Base-by-base conservation (phyloP, 2,797 vertebrate species). In the Karalla daura region DNA sequence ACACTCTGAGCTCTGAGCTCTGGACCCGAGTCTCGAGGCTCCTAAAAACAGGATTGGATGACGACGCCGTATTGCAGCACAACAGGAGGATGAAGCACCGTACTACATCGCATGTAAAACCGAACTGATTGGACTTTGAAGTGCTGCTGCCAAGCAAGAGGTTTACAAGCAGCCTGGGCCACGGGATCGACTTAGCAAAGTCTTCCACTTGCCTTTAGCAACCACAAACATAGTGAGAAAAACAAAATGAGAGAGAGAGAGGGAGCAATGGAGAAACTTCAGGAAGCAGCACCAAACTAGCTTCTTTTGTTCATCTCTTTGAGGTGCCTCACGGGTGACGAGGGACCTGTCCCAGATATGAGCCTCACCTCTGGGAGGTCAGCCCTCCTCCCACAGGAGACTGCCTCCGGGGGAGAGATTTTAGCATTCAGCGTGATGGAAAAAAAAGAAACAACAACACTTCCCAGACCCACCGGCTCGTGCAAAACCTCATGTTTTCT, bases 381-480 rank as follows among this genome's bases (percentile, higher is more conserved):
- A 47, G 36, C 54, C 66, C 71, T 72, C 78, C 72, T 33, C 66
- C 69, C 68, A 63, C 60, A 76, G 40, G 3, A 51, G 62, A 40
- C 74, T 74, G 76, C 71, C 66, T 74, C 75, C 0, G 0, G 50
- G 64, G 51, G 47, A 21, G 20, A 50, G 66, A 65, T 35, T 67
- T 54, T 1, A 40, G 63, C 74, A 27, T 62, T 36, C 52, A 37
- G 69, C 78, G 64, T 1, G 37, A 69, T 69, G 66, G 50, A 25
- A 70, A 64, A 54, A 33, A 30, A 20, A 12, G 63, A 14, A 51
- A 49, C 27, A 37, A 52, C 24, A 43, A n/a, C 66, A 2, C 47
- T 40, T 9, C 25, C 23, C 49, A 44, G 47, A 24, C 32, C 47
- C 37, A 21, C 33, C 25, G 23, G 28, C 44, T 39, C 40, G 46